Base-by-base conservation (phyloP, 2,113 vertebrate genomes). In the Sinocyclocheilus rhinocerous region DNA sequence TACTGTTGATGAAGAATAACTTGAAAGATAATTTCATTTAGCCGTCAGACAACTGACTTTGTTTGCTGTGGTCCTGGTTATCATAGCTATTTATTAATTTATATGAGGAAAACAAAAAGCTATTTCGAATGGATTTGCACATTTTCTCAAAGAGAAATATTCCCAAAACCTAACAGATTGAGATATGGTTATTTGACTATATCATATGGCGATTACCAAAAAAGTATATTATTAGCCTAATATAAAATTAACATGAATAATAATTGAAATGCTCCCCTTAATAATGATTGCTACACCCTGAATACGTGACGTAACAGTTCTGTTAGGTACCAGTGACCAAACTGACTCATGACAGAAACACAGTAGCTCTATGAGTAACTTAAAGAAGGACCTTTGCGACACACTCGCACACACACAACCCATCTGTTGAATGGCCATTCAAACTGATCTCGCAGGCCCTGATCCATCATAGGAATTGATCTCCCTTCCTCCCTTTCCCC, bases 401-500 rank as follows among this genome's bases (percentile, higher is more conserved):
- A 55, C n/a, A n/a, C n/a, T n/a, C n/a, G n/a, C n/a, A n/a, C n/a
- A n/a, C 57, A 86, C 36, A 84, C 63, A 29, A 42, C 69, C n/a
- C 22, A 72, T 84, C 55, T 24, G 26, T 39, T 85, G 85, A 87
- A 77, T 77, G 57, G 36, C 72, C 67, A 36, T 80, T 86, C 57
- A 81, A 79, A 85, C 57, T 84, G 81, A 84, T 63, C 84, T 86
- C 12, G n/a, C 65, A 33, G 76, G 48, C 57, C 57, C 57, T 57
- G 67, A 81, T 61, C 84, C 29, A 76, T 81, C 76, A 80, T 18
- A 76, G 29, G 73, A 85, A 81, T 84, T 52, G 69, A 86, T 86
- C 83, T 80, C 26, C 29, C 26, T 24, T 55, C 52, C 52, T 75
- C 63, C 15, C 36, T 82, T 45, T 88, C 22, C 29, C 20, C 52